phyloP scores from a whole-genome alignment of 2,113 vertebrate genomes.

The Aspidoscelis tigris region DNA sequence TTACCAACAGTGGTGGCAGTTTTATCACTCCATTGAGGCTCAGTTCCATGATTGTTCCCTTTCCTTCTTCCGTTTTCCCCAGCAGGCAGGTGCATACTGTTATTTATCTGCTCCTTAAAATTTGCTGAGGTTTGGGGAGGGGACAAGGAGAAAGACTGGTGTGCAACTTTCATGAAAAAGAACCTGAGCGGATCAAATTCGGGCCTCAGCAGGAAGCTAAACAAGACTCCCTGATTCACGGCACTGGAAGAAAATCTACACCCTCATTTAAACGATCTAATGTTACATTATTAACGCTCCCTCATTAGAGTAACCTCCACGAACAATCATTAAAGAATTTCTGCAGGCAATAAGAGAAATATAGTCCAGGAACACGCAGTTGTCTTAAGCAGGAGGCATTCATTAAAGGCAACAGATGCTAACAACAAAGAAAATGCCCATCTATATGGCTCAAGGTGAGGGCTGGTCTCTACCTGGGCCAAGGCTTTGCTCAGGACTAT shows the following conservation, averaged over 20 bases:
- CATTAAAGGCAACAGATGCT: conserved; percentile 10
- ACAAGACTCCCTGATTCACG: not conserved
- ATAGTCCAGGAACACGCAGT: not conserved
- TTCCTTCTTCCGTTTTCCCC: conserved; percentile 5
- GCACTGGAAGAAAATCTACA: conserved; percentile 19
- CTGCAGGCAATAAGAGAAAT: conserved; percentile 15
- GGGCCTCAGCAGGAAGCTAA: not conserved
- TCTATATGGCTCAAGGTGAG: not conserved
- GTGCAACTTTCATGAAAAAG: conserved; percentile 52
- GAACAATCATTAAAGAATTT: conserved; percentile 28
- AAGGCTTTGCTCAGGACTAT: not conserved
- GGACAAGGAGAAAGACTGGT: conserved; percentile 14
- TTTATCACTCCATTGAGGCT: conserved; percentile 51
- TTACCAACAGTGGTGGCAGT: conserved; percentile 59
- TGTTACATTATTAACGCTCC: conserved; percentile 14
- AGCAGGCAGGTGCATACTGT: conserved; percentile 42
- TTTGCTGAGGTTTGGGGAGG: conserved; percentile 12
- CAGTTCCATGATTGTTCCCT: conserved; percentile 43
- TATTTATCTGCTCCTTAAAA: conserved; percentile 37
- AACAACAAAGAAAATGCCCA: not conserved
- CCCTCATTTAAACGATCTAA: conserved; percentile 21
- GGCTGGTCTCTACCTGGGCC: not conserved
- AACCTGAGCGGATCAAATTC: conserved; percentile 40
- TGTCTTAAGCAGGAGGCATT: conserved; percentile 13
- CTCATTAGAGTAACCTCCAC: conserved; percentile 10